phyloP scores from a whole-genome alignment of 92 coral and sea anemone species.

The Hydrozoanthus gracilis region DNA sequence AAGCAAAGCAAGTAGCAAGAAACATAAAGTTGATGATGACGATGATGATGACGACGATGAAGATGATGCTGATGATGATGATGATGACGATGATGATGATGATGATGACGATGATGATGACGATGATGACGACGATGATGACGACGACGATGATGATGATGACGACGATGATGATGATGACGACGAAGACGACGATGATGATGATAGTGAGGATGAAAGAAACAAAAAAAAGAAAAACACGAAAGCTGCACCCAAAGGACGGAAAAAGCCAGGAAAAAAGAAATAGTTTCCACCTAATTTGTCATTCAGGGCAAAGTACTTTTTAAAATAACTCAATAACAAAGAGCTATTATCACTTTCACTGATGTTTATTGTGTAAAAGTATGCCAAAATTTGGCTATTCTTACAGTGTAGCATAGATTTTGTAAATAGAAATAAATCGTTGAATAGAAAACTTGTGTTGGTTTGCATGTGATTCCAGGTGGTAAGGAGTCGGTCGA shows the following conservation, averaged over 20 bases:
- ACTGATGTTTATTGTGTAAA: background rate
- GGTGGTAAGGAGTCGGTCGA: no score
- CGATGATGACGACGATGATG: conserved; percentile 43
- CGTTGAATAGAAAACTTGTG: background rate
- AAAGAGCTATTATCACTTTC: background rate
- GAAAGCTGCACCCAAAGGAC: conserved; percentile 24
- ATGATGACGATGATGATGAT: conserved; percentile 74
- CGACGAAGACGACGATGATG: conserved; percentile 80
- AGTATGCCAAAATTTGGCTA: background rate
- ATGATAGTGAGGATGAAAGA: conserved; percentile 74
- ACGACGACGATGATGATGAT: conserved; percentile 60
- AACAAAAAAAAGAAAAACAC: conserved; percentile 31
- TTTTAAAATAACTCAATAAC: background rate
- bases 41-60: conserved; percentile 71
- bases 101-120: conserved; percentile 60
- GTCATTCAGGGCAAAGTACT: background rate
- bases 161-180: conserved; percentile 74
- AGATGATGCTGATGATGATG: conserved; percentile 75
- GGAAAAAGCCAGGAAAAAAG: conserved; percentile 28
- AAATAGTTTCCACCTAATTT: background rate
- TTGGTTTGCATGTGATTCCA: no score
- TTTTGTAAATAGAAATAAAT: background rate
- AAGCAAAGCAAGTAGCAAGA: conserved; percentile 43
- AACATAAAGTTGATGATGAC: conserved; percentile 59
- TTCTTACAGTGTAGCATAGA: background rate